Evolutionary conservation across 2,797 vertebrate genomes (phyloP).

Genomic region (Chelon auratus): DNA sequence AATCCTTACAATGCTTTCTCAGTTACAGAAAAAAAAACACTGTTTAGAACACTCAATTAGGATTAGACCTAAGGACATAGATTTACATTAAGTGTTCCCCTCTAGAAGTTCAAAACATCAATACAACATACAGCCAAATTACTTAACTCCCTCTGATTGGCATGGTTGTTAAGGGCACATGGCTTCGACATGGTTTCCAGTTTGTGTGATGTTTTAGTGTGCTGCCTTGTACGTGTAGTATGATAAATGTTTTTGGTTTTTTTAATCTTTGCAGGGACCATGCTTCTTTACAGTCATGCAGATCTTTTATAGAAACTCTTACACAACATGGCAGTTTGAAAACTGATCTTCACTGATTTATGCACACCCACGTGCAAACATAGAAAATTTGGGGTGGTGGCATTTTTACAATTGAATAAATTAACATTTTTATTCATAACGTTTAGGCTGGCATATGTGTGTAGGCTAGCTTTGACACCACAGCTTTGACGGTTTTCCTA

Average conservation of each 20-base stretch:
- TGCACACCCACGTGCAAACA: conserved; percentile 34
- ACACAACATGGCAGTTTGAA: conserved; percentile 3
- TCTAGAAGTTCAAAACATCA: conserved; percentile 52
- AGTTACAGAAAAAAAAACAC: conserved; percentile 58
- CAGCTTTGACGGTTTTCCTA: neutral
- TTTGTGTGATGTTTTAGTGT: conserved; percentile 20
- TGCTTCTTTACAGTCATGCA: neutral
- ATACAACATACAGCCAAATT: conserved; percentile 34
- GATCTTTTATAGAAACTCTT: conserved; percentile 3
- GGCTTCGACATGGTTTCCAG: conserved; percentile 10
- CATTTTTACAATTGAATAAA: conserved; percentile 22
- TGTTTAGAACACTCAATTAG: conserved; percentile 68
- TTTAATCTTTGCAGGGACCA: neutral
- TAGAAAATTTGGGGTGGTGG: neutral
- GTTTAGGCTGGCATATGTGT: neutral
- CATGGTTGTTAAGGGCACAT: conserved; percentile 32
- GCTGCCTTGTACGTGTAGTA: neutral
- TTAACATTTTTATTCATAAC: conserved; percentile 15
- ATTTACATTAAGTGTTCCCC: conserved; percentile 66
- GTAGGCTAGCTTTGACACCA: neutral
- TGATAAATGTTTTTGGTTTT: neutral
- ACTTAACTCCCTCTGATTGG: conserved; percentile 63
- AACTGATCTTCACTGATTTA: conserved; percentile 27
- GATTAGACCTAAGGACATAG: conserved; percentile 68
- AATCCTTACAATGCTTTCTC: conserved; percentile 69